These are phyloP conservation scores for Nasua narica DNA, from an alignment of 2,797 vertebrate genomes.

Conservation along the genomic window DNA sequence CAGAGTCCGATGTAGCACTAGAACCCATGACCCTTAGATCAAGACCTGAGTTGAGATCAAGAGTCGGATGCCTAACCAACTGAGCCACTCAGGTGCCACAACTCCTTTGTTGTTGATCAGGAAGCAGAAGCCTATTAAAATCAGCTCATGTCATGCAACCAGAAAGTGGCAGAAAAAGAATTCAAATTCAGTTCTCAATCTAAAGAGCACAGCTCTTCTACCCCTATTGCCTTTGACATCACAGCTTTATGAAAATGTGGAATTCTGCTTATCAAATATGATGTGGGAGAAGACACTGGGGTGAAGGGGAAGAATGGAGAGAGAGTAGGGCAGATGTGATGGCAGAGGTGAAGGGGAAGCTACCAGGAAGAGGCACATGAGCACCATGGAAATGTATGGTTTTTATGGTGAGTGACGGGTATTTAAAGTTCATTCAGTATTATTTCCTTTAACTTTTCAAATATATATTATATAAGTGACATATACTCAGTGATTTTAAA, in stretches of 20 bases:
- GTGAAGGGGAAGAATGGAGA: background rate
- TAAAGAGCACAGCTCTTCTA: background rate
- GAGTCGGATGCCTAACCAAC: background rate
- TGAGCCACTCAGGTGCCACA: background rate
- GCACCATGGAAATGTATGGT: background rate
- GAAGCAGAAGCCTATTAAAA: background rate
- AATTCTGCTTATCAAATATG: background rate
- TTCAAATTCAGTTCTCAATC: background rate
- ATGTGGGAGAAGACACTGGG: background rate
- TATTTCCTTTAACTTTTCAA: background rate
- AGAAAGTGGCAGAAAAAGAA: background rate
- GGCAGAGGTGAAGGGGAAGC: background rate
- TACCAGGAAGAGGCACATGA: background rate
- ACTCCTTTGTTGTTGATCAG: background rate
- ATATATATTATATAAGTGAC: background rate
- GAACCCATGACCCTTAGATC: background rate
- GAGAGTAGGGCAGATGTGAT: background rate
- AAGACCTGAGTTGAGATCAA: background rate
- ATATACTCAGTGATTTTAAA: background rate
- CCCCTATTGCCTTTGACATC: background rate
- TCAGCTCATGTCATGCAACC: background rate
- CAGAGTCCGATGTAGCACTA: background rate
- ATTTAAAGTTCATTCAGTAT: background rate
- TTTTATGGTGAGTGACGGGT: background rate
- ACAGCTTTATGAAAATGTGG: background rate